Evolutionary conservation across 1,140 invertebrate species (phyloP), one percentile per base, ranked within the genome.

Genomic region (Alviniconcha marisindica): DNA sequence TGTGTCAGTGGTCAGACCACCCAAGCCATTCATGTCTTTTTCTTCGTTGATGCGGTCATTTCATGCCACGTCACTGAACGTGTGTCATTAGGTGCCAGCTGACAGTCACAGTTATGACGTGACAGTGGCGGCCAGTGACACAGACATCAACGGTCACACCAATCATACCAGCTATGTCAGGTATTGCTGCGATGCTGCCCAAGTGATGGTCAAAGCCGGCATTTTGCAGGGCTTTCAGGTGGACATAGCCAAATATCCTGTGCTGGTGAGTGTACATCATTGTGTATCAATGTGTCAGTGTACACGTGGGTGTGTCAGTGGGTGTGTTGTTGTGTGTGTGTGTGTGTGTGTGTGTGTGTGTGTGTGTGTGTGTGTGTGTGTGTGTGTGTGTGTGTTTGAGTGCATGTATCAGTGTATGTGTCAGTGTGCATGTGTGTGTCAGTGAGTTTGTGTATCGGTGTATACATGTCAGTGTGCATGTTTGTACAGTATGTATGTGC

Each of bases 161-260:
- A 86, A 81, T 48, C 85, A 86, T 21, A 44, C 36, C 31, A 79
- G 40, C 31, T 82, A 86, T 36, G 24, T 84, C 28, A 76, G 76
- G 18, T 86, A 63, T 44, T 83, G 82, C 44, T 86, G 79, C 18
- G 85, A 86, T 73, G 82, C 85, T 15, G 77, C 74, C 3, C 36
- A 76, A 38, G 66, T 31, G 10, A 82, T 71, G 1, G 54, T 56
- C n/a, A 56, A 28, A 31, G 77, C 66, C 40, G 71, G 60, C 56
- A 15, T 15, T 7, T 15, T 80, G 36, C 12, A 21, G 10, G 38
- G 36, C 21, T 80, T 80, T 44, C 54, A 42, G 1, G 15, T 18
- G 14, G 78, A 80, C 78, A 80, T 80, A 36, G 60, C 33, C 40
- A 54, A 60, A 36, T 80, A 80, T 40, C 78, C 78, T 42, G 56